phyloP scores from a whole-genome alignment of 2,797 vertebrate species.

The Ataeniobius toweri region DNA sequence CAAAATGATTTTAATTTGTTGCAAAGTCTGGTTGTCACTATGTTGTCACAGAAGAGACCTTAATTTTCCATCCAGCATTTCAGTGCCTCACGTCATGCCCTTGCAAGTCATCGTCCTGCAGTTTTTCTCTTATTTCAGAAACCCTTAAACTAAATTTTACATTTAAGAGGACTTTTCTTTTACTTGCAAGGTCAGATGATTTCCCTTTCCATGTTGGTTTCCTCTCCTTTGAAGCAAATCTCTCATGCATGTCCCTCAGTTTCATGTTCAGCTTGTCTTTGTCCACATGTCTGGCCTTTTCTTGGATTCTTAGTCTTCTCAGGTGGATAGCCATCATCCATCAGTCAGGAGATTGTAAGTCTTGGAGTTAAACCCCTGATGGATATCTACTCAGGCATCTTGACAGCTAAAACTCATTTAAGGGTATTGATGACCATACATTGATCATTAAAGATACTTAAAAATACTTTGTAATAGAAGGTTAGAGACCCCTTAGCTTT shows the following conservation, averaged over 20 bases:
- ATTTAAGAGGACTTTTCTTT: constrained; percentile 9
- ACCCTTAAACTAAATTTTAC: not conserved
- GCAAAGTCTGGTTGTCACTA: not conserved
- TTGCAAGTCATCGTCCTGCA: constrained; percentile 2
- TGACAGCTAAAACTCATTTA: constrained; percentile 44
- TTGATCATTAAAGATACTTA: not conserved
- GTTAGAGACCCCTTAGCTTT: not conserved
- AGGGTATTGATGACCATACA: not conserved
- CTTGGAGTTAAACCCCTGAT: constrained; percentile 52
- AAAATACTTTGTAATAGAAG: not conserved
- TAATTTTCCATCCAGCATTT: not conserved
- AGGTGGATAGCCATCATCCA: constrained; percentile 64
- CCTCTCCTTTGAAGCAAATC: constrained; percentile 44
- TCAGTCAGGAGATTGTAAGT: constrained; percentile 53
- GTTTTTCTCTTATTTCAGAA: constrained; percentile 2
- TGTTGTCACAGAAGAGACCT: not conserved
- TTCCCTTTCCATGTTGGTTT: constrained; percentile 22
- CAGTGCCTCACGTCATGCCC: not conserved
- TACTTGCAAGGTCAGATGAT: constrained; percentile 16
- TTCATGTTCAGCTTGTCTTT: constrained; percentile 54
- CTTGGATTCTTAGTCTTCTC: constrained; percentile 53
- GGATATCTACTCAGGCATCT: constrained; percentile 49
- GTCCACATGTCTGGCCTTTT: constrained; percentile 42
- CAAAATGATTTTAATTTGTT: not conserved
- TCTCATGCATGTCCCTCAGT: constrained; percentile 41